These are phyloP conservation scores for Apomyelois bistriatella DNA, from an alignment of 2,888 invertebrate species.

Conservation along the genomic window DNA sequence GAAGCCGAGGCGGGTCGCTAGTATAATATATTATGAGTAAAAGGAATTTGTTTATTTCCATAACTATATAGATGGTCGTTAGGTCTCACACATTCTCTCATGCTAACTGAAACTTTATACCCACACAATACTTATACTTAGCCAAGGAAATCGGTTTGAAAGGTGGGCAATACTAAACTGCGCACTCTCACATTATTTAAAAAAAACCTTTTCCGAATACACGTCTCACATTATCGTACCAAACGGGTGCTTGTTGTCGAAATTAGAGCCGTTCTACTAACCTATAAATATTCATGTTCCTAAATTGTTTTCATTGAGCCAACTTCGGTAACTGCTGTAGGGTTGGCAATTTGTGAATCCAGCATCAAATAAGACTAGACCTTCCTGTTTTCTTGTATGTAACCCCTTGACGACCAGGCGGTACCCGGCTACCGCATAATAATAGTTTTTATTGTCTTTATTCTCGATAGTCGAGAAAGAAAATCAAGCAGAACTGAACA, in stretches of 20 bases:
- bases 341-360: not conserved
- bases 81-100: conserved; percentile 28
- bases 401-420: too few relatives aligned
- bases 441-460: too few relatives aligned
- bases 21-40: too few relatives aligned
- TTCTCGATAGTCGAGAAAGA: too few relatives aligned
- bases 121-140: conserved; percentile 28
- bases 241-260: not conserved
- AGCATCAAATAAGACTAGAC: too few relatives aligned
- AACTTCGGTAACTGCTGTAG: not conserved
- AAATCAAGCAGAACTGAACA: too few relatives aligned
- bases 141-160: conserved; percentile 4
- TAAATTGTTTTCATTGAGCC: not conserved
- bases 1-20: too few relatives aligned
- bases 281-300: conserved; percentile 1
- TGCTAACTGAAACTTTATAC: conserved; percentile 25
- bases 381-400: too few relatives aligned
- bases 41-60: too few relatives aligned
- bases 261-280: not conserved
- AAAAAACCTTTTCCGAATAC: conserved; percentile 28
- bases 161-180: conserved; percentile 22
- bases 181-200: conserved; percentile 26
- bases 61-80: conserved; percentile 45
- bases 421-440: too few relatives aligned
- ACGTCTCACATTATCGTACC: too few relatives aligned